These are phyloP conservation scores for pig (Sus scrofa) DNA, from an alignment of 2,113 vertebrate species.

Conservation along the genomic window DNA sequence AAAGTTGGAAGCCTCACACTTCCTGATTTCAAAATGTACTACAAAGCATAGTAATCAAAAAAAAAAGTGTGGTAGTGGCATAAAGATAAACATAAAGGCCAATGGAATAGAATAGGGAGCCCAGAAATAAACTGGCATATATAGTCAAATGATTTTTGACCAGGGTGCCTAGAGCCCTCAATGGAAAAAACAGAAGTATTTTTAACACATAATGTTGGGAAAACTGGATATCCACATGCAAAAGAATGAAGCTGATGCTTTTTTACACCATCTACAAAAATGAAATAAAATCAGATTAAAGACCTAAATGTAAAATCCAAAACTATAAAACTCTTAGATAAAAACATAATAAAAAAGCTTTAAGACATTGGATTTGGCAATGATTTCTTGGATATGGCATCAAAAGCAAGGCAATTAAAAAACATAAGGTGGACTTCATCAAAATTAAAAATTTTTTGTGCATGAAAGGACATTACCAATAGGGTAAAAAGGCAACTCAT, in stretches of 20 bases:
- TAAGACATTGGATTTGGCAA: slow-evolving; percentile 6
- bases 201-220: background rate
- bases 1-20: background rate
- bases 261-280: background rate
- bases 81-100: background rate
- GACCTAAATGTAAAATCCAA: slow-evolving; percentile 5
- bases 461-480: background rate
- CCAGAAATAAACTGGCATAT: background rate
- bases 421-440: background rate
- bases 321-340: background rate
- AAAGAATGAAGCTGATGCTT: background rate
- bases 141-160: background rate
- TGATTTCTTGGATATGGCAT: background rate
- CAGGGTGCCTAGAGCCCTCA: background rate
- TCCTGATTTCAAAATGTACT: background rate
- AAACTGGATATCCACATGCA: background rate
- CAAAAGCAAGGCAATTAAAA: background rate
- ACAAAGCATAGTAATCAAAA: background rate
- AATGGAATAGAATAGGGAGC: background rate
- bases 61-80: background rate
- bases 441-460: background rate
- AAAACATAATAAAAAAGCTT: background rate
- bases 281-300: background rate
- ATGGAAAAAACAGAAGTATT: background rate
- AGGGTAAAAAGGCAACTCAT: background rate